Evolutionary conservation across 2,888 invertebrate species (phyloP).

Genomic region (Andrena trimmerana): DNA sequence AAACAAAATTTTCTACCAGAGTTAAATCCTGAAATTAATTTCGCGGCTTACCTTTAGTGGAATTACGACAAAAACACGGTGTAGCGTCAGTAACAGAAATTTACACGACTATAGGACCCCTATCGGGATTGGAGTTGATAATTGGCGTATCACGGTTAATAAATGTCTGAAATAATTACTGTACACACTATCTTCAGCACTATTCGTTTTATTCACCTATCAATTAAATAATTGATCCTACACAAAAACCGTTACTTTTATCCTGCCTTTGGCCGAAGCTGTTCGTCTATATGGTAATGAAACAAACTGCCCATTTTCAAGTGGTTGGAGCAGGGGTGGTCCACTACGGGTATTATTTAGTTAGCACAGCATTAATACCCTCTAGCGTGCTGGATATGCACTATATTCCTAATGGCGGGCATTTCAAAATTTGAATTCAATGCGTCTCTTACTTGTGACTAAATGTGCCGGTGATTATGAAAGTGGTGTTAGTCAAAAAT

Average conservation of each 20-base stretch:
- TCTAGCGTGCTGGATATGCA: too few species aligned
- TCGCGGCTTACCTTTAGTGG: slow-evolving; percentile 65
- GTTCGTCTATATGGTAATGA: slow-evolving; percentile 24
- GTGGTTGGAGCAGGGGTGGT: slow-evolving; percentile 26
- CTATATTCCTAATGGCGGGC: too few species aligned
- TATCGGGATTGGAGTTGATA: slow-evolving; percentile 58
- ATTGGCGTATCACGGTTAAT: slow-evolving; percentile 67
- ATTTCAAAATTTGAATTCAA: too few species aligned
- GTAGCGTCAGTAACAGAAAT: slow-evolving; percentile 65
- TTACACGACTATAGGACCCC: slow-evolving; percentile 60
- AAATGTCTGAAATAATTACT: slow-evolving; percentile 3
- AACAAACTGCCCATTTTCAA: slow-evolving; percentile 39
- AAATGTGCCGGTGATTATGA: too few species aligned
- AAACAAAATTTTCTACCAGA: not conserved
- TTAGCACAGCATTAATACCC: too few species aligned
- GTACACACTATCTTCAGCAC: not conserved
- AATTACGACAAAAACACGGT: slow-evolving; percentile 46
- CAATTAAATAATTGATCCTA: slow-evolving; percentile 15
- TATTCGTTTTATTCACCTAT: not conserved
- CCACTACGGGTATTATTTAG: too few species aligned
- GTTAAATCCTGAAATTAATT: not conserved
- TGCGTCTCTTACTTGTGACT: too few species aligned
- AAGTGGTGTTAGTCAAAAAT: too few species aligned
- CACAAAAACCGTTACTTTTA: slow-evolving; percentile 20
- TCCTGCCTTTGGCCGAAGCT: slow-evolving; percentile 27